Base-by-base conservation (phyloP, 1,140 invertebrate genomes). In the Tetragonula clypearis region DNA sequence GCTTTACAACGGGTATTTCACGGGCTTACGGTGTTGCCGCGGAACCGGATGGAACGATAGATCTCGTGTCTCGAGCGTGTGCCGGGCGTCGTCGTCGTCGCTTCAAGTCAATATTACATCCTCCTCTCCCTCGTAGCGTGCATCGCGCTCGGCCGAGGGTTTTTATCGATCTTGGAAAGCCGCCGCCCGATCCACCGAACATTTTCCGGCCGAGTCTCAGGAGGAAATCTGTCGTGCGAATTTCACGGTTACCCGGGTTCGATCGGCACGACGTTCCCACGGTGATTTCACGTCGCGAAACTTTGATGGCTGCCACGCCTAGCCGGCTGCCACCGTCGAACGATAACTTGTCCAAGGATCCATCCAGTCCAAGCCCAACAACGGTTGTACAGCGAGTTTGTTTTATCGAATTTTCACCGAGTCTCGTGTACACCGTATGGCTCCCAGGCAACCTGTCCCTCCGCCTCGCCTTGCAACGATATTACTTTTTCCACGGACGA, bases 181-280 rank as follows among this genome's bases (percentile, higher is more conserved):
- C 65, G 68, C 17, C 49, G 53, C 62, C 60, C 65, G 84, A 82
- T 88, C 79, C 62, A 26, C 35, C 53, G 62, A 82, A 71, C 73
- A 77, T 82, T 88, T 80, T 75, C 65, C 82, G 53, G 53, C 30
- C 60, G 76, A 83, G 87, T 89, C 88, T 86, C 87, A 26, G 53
- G 88, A 88, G 88, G 15, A 88, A 89, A 89, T 88, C 88, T 89
- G 88, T 88, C 88, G 88, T 66, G 88, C 80, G 88, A 89, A 89
- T 86, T 88, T 89, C 87, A 88, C 84, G 84, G 78, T 87, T 89
- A 56, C 81, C 81, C 72, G 87, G 41, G 60, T 83, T 84, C 85
- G 88, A 86, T 89, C 87, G 81, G 69, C 41, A 69, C 88, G 80
- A 82, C 81, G 87, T 89, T 89, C 88, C 88, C 88, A 89, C 81